These are phyloP conservation scores for Vanessa cardui DNA, from an alignment of 2,888 invertebrate genomes.

Conservation along the genomic window DNA sequence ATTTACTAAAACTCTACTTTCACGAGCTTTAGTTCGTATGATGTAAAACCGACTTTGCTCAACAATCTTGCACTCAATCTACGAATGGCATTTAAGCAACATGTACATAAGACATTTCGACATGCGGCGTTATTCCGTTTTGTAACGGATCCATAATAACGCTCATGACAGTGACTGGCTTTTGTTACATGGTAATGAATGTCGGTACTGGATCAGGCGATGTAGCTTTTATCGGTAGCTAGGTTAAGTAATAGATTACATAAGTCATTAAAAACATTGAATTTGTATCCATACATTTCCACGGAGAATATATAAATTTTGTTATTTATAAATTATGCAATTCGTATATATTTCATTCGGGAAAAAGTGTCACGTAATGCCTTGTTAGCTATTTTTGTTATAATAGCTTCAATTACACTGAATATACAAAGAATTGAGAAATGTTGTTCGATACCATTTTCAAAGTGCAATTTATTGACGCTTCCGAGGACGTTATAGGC, in stretches of 20 bases:
- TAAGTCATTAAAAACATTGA: no score
- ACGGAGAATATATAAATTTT: no score
- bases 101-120: conserved; percentile 37
- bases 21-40: conserved; percentile 26
- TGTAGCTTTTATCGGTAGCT: background rate
- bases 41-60: conserved; percentile 33
- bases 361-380: no score
- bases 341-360: no score
- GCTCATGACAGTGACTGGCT: conserved; percentile 20
- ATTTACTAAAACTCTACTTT: conserved; percentile 5
- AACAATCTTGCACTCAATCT: conserved; percentile 30
- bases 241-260: background rate
- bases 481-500: no score
- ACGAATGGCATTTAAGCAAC: conserved; percentile 35
- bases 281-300: no score
- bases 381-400: no score
- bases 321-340: no score
- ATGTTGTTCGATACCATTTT: no score
- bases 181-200: conserved; percentile 25
- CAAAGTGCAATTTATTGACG: no score
- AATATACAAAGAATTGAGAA: no score
- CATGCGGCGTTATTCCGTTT: conserved; percentile 23
- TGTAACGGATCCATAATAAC: conserved; percentile 20
- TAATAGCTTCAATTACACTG: no score
- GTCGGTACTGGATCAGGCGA: background rate